Percentiles rank a stretch among this genome's conserved stretches.
Evolutionary conservation across 1,140 invertebrate genomes (phyloP).

Genomic region (Calliopsis andreniformis): DNA sequence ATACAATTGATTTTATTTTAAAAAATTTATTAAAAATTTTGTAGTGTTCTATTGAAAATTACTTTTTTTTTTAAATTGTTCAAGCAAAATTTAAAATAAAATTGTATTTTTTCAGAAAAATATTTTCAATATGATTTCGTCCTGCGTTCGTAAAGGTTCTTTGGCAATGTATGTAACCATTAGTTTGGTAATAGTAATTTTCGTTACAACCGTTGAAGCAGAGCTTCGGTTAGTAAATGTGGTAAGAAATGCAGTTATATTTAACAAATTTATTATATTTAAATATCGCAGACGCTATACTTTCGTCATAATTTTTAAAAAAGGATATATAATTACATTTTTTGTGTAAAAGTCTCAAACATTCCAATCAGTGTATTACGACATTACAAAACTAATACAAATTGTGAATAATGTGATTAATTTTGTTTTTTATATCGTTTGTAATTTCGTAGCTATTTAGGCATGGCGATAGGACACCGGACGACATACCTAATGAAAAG

Average conservation of each 20-base stretch:
- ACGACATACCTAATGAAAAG: slow-evolving; percentile 80
- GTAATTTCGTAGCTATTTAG: slow-evolving; percentile 84
- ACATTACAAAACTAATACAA: neutral
- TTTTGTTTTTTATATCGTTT: neutral
- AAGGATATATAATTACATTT: neutral
- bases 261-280: too few species aligned
- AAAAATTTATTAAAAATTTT: too few species aligned
- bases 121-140: slow-evolving; percentile 21
- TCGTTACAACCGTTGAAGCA: neutral
- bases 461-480: slow-evolving; percentile 90
- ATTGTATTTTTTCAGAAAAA: slow-evolving; percentile 4
- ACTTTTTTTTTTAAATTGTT: too few species aligned
- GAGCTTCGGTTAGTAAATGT: slow-evolving; percentile 57
- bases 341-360: neutral
- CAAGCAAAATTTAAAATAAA: too few species aligned
- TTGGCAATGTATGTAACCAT: slow-evolving; percentile 18
- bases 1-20: too few species aligned
- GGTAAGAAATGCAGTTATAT: slow-evolving; percentile 40
- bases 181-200: slow-evolving; percentile 8
- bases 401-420: neutral
- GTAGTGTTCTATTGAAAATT: too few species aligned
- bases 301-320: too few species aligned
- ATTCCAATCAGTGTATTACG: neutral
- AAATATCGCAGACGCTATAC: too few species aligned
- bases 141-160: neutral